Evolutionary conservation across 2,888 invertebrate genomes (phyloP).

Genomic region (Prionchulus punctatus): DNA sequence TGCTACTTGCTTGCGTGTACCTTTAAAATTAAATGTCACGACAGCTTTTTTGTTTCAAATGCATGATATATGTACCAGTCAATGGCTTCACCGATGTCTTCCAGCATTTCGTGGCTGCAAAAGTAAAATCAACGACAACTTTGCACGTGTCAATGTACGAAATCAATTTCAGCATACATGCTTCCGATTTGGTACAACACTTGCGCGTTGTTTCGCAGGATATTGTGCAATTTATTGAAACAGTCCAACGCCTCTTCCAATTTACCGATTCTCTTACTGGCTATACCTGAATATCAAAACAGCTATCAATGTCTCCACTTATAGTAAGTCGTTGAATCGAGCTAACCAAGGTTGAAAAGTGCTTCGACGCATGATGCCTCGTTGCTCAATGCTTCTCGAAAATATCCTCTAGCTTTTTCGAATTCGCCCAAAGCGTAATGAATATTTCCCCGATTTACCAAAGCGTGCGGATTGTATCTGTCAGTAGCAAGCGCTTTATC

Average conservation of each 20-base stretch:
- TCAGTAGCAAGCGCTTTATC: slow-evolving; percentile 56
- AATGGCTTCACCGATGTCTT: slow-evolving; percentile 42
- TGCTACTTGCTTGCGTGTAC: slow-evolving; percentile 59
- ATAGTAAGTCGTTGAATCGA: neutral
- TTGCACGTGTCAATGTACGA: too few relatives aligned
- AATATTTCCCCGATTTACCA: slow-evolving; percentile 69
- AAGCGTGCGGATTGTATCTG: slow-evolving; percentile 57
- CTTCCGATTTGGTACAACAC: slow-evolving; percentile 61
- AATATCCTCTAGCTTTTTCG: slow-evolving; percentile 53
- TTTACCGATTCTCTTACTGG: slow-evolving; percentile 51
- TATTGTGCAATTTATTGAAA: slow-evolving; percentile 57
- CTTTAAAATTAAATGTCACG: slow-evolving; percentile 28
- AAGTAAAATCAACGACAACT: neutral
- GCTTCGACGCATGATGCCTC: slow-evolving; percentile 69
- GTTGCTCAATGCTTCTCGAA: slow-evolving; percentile 54
- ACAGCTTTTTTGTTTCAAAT: slow-evolving; percentile 5
- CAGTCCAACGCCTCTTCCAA: slow-evolving; percentile 58
- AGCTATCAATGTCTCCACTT: neutral
- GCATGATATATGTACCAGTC: slow-evolving; percentile 36
- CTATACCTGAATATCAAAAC: slow-evolving; percentile 42
- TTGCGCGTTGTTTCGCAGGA: slow-evolving; percentile 53
- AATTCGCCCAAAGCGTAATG: slow-evolving; percentile 51
- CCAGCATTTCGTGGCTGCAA: slow-evolving; percentile 47
- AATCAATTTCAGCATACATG: slow-evolving; percentile 44
- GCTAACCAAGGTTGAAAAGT: slow-evolving; percentile 55